Base-by-base conservation (phyloP, 2,113 vertebrate species). In the Gracilinanus agilis region DNA sequence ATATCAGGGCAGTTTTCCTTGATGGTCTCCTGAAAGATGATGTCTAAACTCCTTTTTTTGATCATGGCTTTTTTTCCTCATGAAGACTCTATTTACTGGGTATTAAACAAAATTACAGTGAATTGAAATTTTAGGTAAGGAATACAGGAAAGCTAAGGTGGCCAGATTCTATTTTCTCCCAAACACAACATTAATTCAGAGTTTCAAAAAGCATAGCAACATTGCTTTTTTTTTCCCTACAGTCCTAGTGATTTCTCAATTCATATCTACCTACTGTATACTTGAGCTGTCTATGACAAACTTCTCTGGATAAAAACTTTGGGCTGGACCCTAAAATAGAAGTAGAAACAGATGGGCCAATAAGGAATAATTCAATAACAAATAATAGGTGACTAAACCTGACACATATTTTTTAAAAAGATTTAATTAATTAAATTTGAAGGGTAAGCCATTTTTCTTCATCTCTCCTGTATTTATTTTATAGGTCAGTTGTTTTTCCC, bases 381-480 rank as follows among this genome's bases (percentile, higher is more conserved):
- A 55, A 55, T 13, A 12, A 10, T 44, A 61, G 24, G 89, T 44
- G 24, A 8, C 44, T 9, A 55, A 16, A 27, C 40, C 16, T 5
- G 44, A 89, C 11, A 4, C 0, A 0, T 23, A 24, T 6, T 24
- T 44, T 89, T 54, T 9, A 53, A 53, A 49, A 55, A n/a, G 6
- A 54, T 97, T 98, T 97, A 98, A 97, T 75, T 40, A 75, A 75
- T n/a, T n/a, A n/a, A n/a, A 75, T 75, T 75, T 75, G 23, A 92
- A 49, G 34, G 89, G 24, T 55, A 44, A 89, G 88, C 44, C 6
- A 75, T n/a, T n/a, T n/a, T n/a, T n/a, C n/a, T n/a, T n/a, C n/a
- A n/a, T n/a, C n/a, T n/a, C n/a, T n/a, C n/a, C n/a, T n/a, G n/a
- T n/a, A n/a, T n/a, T n/a, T n/a, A n/a, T n/a, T n/a, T n/a, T n/a